Percentiles rank a stretch among this genome's conserved stretches.
Conservation (phyloP, 2,888 invertebrate genomes). For the Cyaniris semiargus region DNA sequence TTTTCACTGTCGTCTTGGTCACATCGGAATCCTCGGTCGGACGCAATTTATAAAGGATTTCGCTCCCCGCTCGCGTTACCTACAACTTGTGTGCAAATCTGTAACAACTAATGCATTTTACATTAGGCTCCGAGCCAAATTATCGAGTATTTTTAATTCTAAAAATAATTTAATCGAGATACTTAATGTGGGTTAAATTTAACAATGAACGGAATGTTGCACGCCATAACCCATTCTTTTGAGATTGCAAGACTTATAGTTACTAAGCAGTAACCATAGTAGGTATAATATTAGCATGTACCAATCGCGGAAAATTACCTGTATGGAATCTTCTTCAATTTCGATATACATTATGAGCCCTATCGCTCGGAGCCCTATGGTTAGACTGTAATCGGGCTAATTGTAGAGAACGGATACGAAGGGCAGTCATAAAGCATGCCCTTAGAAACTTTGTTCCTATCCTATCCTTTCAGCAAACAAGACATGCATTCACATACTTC, state of each 20-base stretch:
- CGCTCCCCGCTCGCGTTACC: not conserved
- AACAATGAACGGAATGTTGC: not conserved
- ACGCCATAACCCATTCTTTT: not conserved
- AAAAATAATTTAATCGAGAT: slow-evolving; percentile 23
- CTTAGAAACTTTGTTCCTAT: not conserved
- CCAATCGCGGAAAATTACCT: not conserved
- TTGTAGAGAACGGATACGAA: not conserved
- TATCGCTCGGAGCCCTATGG: not conserved
- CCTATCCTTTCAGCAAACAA: not conserved
- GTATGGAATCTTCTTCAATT: not conserved
- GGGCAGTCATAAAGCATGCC: not conserved
- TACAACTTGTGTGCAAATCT: slow-evolving; percentile 15
- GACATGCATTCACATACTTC: not conserved
- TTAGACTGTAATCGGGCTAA: not conserved
- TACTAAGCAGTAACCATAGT: not conserved
- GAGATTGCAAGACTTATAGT: not conserved
- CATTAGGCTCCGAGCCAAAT: slow-evolving; percentile 35
- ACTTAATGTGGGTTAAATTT: not conserved
- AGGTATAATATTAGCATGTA: not conserved
- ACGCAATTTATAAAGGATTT: slow-evolving; percentile 24
- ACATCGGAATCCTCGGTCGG: slow-evolving; percentile 10
- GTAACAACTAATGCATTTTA: slow-evolving; percentile 32
- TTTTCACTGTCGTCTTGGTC: slow-evolving; percentile 23
- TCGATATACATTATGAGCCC: not conserved
- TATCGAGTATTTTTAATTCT: slow-evolving; percentile 33